Percentiles rank a stretch among this genome's conserved stretches.
phyloP scores from a whole-genome alignment of 2,888 invertebrate species.

The Catonia carolina region DNA sequence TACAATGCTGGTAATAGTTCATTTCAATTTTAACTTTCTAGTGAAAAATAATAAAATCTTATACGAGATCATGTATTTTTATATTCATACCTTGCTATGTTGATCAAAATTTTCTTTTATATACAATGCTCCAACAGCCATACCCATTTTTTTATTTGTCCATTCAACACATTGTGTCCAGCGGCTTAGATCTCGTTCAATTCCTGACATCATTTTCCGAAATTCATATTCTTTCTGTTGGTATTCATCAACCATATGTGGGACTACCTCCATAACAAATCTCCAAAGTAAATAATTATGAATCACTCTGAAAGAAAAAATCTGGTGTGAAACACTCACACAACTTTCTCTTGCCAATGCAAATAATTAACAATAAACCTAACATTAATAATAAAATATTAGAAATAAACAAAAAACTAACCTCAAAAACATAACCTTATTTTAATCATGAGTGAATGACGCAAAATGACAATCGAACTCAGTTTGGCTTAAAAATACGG shows the following conservation, averaged over 20 bases:
- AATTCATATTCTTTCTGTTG: constrained; percentile 67
- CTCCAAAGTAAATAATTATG: constrained; percentile 76
- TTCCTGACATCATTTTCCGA: constrained; percentile 64
- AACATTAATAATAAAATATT: too few relatives aligned
- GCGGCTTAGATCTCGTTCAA: constrained; percentile 63
- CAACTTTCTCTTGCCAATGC: too few relatives aligned
- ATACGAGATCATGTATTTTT: background rate
- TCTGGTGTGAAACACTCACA: too few relatives aligned
- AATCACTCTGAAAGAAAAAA: constrained; percentile 49
- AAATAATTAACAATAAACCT: too few relatives aligned
- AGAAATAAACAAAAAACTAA: too few relatives aligned
- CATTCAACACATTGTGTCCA: constrained; percentile 78
- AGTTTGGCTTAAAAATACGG: too few relatives aligned
- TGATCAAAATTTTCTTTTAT: constrained; percentile 78
- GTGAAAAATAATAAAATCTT: background rate
- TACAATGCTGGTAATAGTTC: too few relatives aligned
- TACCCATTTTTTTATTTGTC: constrained; percentile 79
- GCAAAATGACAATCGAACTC: too few relatives aligned
- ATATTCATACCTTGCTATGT: constrained; percentile 64
- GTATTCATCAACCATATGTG: constrained; percentile 71
- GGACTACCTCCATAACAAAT: constrained; percentile 63
- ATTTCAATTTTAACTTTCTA: background rate
- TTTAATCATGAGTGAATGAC: too few relatives aligned
- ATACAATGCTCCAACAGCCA: constrained; percentile 80
- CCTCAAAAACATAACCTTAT: too few relatives aligned